Conservation (phyloP, 1,140 invertebrate genomes). For the Uloborus diversus region DNA sequence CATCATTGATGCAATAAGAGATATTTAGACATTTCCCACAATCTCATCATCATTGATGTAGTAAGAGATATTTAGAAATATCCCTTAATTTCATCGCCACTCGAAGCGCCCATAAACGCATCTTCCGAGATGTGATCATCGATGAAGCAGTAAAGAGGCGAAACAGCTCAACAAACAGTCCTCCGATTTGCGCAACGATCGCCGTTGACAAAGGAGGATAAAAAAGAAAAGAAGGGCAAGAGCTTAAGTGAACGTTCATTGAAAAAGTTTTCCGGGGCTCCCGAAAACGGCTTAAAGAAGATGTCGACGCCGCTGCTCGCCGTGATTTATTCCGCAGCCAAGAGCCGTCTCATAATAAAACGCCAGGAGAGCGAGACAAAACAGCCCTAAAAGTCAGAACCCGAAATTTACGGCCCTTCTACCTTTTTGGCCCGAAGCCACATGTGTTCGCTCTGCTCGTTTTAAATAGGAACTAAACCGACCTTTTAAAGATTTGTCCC, state of each 20-base stretch:
- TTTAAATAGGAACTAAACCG: constrained; percentile 1
- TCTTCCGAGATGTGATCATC: too few species aligned
- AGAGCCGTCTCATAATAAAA: constrained; percentile 16
- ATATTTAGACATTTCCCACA: too few species aligned
- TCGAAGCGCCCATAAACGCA: too few species aligned
- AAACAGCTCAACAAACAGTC: constrained; percentile 17
- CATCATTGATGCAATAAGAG: too few species aligned
- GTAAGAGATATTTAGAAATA: too few species aligned
- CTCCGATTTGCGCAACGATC: not conserved
- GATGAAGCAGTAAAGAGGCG: not conserved
- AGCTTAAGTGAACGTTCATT: too few species aligned
- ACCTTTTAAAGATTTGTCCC: constrained; percentile 1
- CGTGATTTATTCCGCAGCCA: constrained; percentile 8
- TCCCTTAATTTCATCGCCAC: too few species aligned
- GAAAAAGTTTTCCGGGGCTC: not conserved
- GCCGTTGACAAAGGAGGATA: not conserved
- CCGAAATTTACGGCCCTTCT: constrained; percentile 30
- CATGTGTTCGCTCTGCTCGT: not conserved
- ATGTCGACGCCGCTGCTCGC: not conserved
- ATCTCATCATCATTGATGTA: too few species aligned
- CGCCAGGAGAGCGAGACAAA: constrained; percentile 20
- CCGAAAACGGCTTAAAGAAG: constrained; percentile 22
- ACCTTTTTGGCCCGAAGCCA: constrained; percentile 36
- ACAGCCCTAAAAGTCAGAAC: constrained; percentile 3
- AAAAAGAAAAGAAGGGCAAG: too few species aligned